Evolutionary conservation across 2,888 invertebrate genomes (phyloP).

Genomic region (Nudaria mundana): DNA sequence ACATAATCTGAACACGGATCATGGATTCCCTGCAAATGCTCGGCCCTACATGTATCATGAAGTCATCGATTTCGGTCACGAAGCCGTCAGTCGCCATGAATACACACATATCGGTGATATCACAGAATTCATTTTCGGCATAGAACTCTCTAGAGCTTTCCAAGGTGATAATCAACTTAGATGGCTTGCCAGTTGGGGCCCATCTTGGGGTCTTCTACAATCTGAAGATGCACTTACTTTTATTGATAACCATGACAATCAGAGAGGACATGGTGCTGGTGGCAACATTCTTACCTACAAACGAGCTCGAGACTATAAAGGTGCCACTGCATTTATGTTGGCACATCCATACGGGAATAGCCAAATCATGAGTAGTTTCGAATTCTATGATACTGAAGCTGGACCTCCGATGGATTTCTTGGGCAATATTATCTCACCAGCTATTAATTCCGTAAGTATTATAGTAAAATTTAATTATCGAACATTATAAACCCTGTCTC

Average conservation of each 20-base stretch:
- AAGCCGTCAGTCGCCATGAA: conserved; percentile 70
- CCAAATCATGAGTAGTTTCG: conserved; percentile 92
- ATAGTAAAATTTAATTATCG: no score
- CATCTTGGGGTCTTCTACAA: conserved; percentile 84
- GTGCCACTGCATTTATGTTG: conserved; percentile 92
- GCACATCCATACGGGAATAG: conserved; percentile 91
- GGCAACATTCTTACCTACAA: conserved; percentile 85
- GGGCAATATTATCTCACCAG: conserved; percentile 83
- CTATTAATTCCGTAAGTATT: conserved; percentile 78
- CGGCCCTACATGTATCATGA: conserved; percentile 88
- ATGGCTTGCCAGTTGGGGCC: conserved; percentile 84
- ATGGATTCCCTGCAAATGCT: conserved; percentile 83
- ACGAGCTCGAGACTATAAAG: conserved; percentile 84
- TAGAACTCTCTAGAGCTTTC: conserved; percentile 68
- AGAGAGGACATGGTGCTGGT: conserved; percentile 87
- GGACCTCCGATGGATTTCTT: conserved; percentile 85
- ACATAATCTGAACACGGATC: conserved; percentile 81
- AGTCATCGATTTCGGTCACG: conserved; percentile 86
- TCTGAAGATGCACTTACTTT: conserved; percentile 86
- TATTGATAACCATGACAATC: conserved; percentile 96
- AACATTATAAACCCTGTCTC: no score
- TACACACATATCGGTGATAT: conserved; percentile 82
- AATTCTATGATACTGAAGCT: conserved; percentile 82
- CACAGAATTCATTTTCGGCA: conserved; percentile 82
- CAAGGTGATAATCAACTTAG: conserved; percentile 82